A percentile compares a stretch with the other conserved stretches of the same genome.
Evolutionary conservation across 1,140 invertebrate species (phyloP).

Genomic region (Brachionus calyciflorus): DNA sequence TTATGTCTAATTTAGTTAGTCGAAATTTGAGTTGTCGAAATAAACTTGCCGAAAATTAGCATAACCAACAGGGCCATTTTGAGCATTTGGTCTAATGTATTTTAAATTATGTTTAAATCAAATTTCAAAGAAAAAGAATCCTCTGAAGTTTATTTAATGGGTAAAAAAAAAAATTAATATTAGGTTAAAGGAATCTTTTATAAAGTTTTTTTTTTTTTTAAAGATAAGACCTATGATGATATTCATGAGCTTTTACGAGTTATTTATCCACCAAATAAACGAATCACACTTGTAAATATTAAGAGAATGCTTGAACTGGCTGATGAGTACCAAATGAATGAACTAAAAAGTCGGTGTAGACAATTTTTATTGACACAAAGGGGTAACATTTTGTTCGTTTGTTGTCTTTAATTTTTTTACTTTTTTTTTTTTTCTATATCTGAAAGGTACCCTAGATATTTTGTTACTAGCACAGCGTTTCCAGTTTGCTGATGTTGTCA

Average conservation of each 20-base stretch:
- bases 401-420: neutral
- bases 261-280: conserved; percentile 55
- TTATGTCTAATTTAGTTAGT: too few species aligned
- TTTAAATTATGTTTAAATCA: conserved; percentile 52
- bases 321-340: conserved; percentile 53
- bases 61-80: conserved; percentile 52
- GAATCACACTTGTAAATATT: conserved; percentile 50
- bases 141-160: conserved; percentile 51
- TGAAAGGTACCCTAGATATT: conserved; percentile 12
- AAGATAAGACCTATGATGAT: conserved; percentile 48
- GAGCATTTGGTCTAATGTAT: conserved; percentile 55
- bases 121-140: conserved; percentile 51
- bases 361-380: conserved; percentile 51
- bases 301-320: conserved; percentile 35
- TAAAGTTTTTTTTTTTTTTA: too few species aligned
- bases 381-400: neutral
- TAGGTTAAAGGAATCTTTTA: too few species aligned
- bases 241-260: conserved; percentile 53
- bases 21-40: too few species aligned
- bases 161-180: too few species aligned
- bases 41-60: too few species aligned
- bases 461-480: conserved; percentile 44
- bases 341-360: conserved; percentile 53
- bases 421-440: neutral
- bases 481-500: conserved; percentile 44